These are phyloP conservation scores for Astyanax mexicanus DNA, from an alignment of 2,797 vertebrate species.

Conservation along the genomic window DNA sequence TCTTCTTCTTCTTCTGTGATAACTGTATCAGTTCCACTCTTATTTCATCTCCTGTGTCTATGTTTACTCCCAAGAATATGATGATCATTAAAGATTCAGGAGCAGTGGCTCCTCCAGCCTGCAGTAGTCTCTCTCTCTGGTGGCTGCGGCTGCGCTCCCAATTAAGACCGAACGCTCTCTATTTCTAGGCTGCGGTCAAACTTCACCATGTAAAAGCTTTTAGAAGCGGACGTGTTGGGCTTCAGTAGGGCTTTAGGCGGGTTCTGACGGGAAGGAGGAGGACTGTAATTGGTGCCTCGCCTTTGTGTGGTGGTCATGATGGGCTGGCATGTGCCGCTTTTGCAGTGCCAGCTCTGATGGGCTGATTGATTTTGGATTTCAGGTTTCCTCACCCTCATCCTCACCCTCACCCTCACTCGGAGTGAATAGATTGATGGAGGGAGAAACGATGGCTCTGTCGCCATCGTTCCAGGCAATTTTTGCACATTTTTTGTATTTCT, in stretches of 20 bases:
- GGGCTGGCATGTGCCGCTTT: background rate
- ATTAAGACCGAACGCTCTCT: constrained; percentile 21
- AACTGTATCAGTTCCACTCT: background rate
- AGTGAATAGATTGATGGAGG: too few relatives aligned
- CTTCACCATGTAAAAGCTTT: constrained; percentile 15
- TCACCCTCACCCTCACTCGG: constrained; percentile 4
- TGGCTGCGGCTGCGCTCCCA: constrained; percentile 35
- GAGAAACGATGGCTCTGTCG: too few relatives aligned
- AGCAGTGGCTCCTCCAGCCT: constrained; percentile 7
- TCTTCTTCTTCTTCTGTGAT: too few relatives aligned
- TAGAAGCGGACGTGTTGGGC: background rate
- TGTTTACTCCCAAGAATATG: constrained; percentile 24
- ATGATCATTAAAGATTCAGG: constrained; percentile 36
- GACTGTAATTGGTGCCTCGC: constrained; percentile 5
- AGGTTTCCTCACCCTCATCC: background rate
- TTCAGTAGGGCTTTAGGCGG: background rate
- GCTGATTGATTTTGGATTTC: background rate
- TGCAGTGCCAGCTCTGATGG: background rate
- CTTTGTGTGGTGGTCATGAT: constrained; percentile 14
- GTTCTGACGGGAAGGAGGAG: background rate
- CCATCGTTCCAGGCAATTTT: too few relatives aligned
- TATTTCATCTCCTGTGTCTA: constrained; percentile 6
- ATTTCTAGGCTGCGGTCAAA: constrained; percentile 34
- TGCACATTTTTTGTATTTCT: too few relatives aligned
- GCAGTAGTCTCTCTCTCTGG: constrained; percentile 25